Percentiles rank a stretch among this genome's conserved stretches.
phyloP scores from a whole-genome alignment of 2,888 invertebrate genomes.

The Metacarcinus magister region DNA sequence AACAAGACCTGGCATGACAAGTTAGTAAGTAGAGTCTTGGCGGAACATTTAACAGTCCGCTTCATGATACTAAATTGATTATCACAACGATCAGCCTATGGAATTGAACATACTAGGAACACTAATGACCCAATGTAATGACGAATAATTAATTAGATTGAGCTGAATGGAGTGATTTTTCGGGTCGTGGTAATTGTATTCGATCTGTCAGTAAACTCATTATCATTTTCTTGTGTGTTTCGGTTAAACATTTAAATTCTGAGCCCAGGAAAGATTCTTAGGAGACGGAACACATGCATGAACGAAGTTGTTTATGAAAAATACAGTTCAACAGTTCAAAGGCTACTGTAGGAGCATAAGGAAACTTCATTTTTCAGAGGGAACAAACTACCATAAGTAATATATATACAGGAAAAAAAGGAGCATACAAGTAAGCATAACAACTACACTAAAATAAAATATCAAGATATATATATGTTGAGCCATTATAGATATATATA shows the following conservation, averaged over 20 bases:
- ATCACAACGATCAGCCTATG: conserved; percentile 19
- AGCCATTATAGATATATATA: background rate
- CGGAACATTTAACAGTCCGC: conserved; percentile 56
- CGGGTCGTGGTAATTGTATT: conserved; percentile 52
- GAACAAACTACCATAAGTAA: conserved; percentile 53
- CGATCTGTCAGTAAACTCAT: conserved; percentile 61
- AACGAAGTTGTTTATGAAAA: conserved; percentile 59
- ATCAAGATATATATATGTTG: conserved; percentile 54
- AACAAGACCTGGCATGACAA: conserved; percentile 59
- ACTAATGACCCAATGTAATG: conserved; percentile 8
- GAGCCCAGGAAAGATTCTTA: conserved; percentile 71
- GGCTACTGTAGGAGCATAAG: conserved; percentile 49
- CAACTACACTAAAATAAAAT: conserved; percentile 56
- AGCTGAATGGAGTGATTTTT: background rate
- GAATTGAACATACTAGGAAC: conserved; percentile 15
- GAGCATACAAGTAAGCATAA: conserved; percentile 61
- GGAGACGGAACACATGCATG: conserved; percentile 73
- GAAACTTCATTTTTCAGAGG: conserved; percentile 44
- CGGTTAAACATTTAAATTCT: conserved; percentile 74
- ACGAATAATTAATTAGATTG: background rate
- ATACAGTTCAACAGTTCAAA: conserved; percentile 57
- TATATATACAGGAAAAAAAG: conserved; percentile 43
- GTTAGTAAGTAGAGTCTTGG: conserved; percentile 37
- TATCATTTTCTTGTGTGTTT: conserved; percentile 77
- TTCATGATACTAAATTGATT: conserved; percentile 1